A percentile compares a stretch with the other conserved stretches of the same genome.
Evolutionary conservation across 2,888 invertebrate species (phyloP).

Genomic region (Enchytraeus crypticus): DNA sequence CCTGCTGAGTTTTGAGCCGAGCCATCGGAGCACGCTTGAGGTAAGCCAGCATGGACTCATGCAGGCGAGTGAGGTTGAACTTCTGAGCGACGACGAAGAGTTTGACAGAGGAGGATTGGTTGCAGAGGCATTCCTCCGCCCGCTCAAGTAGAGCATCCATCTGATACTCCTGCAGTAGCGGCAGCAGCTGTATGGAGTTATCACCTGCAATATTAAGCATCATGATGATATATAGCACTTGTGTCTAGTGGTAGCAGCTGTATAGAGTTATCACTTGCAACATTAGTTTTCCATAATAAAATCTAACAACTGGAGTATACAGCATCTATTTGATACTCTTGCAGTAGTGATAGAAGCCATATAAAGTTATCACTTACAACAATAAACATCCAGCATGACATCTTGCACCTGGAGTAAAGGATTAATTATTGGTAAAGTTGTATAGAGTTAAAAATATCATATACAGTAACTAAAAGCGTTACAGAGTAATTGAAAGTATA

Average conservation of each 20-base stretch:
- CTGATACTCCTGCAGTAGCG: constrained; percentile 29
- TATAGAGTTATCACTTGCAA: no score
- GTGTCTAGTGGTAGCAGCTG: not conserved
- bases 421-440: no score
- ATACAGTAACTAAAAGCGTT: no score
- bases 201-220: constrained; percentile 18
- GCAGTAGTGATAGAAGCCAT: no score
- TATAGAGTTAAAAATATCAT: no score
- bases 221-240: not conserved
- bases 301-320: no score
- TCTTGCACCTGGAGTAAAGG: no score
- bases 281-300: no score
- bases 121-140: constrained; percentile 25
- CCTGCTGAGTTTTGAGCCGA: constrained; percentile 20
- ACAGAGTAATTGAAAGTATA: no score
- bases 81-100: constrained; percentile 27
- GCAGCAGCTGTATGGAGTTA: constrained; percentile 20
- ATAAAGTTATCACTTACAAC: no score
- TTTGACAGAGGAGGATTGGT: constrained; percentile 24
- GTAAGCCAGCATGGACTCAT: constrained; percentile 25
- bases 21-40: constrained; percentile 24
- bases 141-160: constrained; percentile 23
- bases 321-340: not conserved
- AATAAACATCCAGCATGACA: no score
- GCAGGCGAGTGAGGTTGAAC: constrained; percentile 20